Base-by-base conservation (phyloP, 2,888 invertebrate species). In the Trachelus stipa region DNA sequence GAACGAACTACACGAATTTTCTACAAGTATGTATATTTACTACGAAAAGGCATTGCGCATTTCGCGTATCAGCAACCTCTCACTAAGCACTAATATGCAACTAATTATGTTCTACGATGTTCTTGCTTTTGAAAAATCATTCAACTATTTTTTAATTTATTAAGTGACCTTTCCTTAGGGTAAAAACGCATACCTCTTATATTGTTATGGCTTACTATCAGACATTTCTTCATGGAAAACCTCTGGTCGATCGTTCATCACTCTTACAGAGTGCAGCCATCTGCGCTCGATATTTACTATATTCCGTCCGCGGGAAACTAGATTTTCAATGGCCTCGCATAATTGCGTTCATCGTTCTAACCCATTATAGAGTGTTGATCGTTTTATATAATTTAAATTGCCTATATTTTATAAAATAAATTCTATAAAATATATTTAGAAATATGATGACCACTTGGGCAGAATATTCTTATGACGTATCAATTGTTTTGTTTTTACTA, bases 261-360 rank as follows among this genome's bases (percentile, higher is more conserved):
- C 85, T 81, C 80, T 75, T 73, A 78, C 80, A 80, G 12, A 79
- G 79, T 79, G 85, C 85, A 77, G 88, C 88, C 88, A 88, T 88
- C 87, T 88, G 82, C 85, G 83, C 80, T 86, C 87, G 82, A 85
- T 88, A 88, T 85, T 86, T 86, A 86, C 85, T 81, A 82, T 84
- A 80, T 82, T 81, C 84, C 84, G 84, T 81, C 86, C 85, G 85
- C 88, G 87, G 85, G 86, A 87, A 88, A 85, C 83, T 78, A 78
- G 80, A 81, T 83, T 79, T 78, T 71, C 71, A 12, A 15, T 56
- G 23, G 56, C 23, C 56, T 9, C 23, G 1, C 23, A 23, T 56
- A 56, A 56, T 23, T 56, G 23, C 23, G 9, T 23, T 56, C 56
- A 56, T 56, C 56, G 2, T 56, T 56, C 0, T 56, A 23, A 56